phyloP scores from a whole-genome alignment of 2,797 vertebrate genomes.

The Catamblyrhynchus diadema region DNA sequence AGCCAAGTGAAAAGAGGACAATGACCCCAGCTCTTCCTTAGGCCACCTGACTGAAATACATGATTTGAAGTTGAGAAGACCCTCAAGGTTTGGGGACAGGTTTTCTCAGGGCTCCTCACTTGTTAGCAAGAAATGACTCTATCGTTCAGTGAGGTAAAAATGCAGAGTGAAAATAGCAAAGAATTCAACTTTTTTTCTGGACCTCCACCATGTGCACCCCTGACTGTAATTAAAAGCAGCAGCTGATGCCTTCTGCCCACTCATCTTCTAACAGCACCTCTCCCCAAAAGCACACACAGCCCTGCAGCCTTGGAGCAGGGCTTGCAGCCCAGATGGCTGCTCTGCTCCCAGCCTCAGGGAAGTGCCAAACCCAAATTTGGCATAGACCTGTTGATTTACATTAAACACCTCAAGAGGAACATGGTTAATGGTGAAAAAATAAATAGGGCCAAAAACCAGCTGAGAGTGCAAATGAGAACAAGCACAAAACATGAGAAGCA shows the following conservation, averaged over 20 bases:
- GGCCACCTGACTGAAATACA: not conserved
- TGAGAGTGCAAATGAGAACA: not conserved
- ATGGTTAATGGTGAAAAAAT: not conserved
- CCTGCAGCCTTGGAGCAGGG: not conserved
- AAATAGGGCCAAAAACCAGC: not conserved
- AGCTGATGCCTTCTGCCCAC: not conserved
- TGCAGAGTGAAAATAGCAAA: not conserved
- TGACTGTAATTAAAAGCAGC: not conserved
- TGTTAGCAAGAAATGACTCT: fast-evolving
- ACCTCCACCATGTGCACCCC: not conserved
- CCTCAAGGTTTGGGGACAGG: not conserved
- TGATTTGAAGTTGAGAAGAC: not conserved
- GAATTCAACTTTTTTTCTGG: not conserved
- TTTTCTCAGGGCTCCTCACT: not conserved
- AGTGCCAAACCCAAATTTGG: not conserved
- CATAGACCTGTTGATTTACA: not conserved
- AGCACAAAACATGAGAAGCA: not conserved
- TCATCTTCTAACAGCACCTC: not conserved
- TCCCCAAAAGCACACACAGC: not conserved
- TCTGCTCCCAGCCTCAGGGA: not conserved
- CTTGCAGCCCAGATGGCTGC: not conserved
- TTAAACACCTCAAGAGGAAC: not conserved
- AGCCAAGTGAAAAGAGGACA: not conserved
- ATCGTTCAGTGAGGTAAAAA: not conserved
- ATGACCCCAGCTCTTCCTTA: not conserved